phyloP scores from a whole-genome alignment of 2,113 vertebrate species.

The Anoura caudifer region DNA sequence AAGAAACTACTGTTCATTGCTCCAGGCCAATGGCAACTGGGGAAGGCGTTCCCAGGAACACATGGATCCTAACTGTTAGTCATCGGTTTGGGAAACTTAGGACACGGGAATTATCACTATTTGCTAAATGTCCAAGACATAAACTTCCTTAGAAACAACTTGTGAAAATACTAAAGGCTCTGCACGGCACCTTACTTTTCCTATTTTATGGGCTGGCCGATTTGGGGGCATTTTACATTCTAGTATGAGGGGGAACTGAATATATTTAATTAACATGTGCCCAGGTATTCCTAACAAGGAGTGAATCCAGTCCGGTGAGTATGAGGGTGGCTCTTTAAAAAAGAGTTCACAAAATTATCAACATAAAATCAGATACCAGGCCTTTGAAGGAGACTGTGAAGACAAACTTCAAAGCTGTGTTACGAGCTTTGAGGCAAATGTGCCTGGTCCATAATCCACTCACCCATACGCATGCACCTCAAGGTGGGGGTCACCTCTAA shows the following conservation, averaged over 20 bases:
- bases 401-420: background rate
- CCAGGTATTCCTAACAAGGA: background rate
- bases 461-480: background rate
- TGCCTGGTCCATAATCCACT: background rate
- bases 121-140: constrained; percentile 67
- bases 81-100: constrained; percentile 69
- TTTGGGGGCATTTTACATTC: background rate
- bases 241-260: background rate
- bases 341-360: background rate
- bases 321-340: background rate
- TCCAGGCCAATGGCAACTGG: constrained; percentile 14
- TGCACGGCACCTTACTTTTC: constrained; percentile 57
- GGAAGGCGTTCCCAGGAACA: constrained; percentile 59
- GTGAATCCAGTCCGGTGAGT: background rate
- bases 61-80: constrained; percentile 74
- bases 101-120: constrained; percentile 46
- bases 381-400: background rate
- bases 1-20: background rate
- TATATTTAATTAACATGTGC: background rate
- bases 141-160: constrained; percentile 59
- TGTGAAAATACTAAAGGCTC: constrained; percentile 27
- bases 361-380: background rate
- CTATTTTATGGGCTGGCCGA: background rate
- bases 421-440: background rate
- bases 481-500: background rate